Conservation (phyloP, 2,888 invertebrate species). For the Himalopsyche anomala region DNA sequence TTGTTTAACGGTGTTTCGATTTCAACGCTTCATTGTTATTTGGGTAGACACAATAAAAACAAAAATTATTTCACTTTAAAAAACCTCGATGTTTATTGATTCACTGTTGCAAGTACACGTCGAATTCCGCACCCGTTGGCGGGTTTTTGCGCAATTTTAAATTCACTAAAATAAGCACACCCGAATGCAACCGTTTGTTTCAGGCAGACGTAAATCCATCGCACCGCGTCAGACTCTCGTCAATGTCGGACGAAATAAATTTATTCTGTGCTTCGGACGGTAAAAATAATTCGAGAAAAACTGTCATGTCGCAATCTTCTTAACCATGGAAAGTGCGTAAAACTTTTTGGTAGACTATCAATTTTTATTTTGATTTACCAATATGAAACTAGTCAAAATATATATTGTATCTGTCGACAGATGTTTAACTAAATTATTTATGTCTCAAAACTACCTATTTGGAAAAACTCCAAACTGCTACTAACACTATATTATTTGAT, state of each 20-base stretch:
- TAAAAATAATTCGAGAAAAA: background rate
- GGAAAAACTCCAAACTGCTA: too few species aligned
- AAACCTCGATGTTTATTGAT: background rate
- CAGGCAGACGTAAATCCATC: slow-evolving; percentile 53
- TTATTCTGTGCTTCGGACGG: slow-evolving; percentile 44
- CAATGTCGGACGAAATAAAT: slow-evolving; percentile 47
- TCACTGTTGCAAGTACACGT: background rate
- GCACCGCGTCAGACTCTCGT: slow-evolving; percentile 43
- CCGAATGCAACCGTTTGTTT: slow-evolving; percentile 41
- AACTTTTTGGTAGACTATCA: too few species aligned
- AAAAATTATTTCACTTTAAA: background rate
- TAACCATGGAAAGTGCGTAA: slow-evolving; percentile 14
- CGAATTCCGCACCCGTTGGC: background rate
- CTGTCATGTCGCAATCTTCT: background rate
- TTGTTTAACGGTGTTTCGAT: slow-evolving; percentile 28
- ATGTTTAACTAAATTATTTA: too few species aligned
- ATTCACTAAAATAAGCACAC: slow-evolving; percentile 47
- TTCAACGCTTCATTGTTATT: background rate
- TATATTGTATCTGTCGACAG: too few species aligned
- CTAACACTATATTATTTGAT: too few species aligned
- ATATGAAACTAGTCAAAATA: too few species aligned
- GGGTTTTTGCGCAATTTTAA: slow-evolving; percentile 48
- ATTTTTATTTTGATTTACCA: too few species aligned
- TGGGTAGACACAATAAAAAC: background rate
- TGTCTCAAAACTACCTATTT: too few species aligned